A percentile compares a stretch with the other conserved stretches of the same genome.
phyloP scores from a whole-genome alignment of 2,797 vertebrate species.

The Enteromius unitaeniatus region DNA sequence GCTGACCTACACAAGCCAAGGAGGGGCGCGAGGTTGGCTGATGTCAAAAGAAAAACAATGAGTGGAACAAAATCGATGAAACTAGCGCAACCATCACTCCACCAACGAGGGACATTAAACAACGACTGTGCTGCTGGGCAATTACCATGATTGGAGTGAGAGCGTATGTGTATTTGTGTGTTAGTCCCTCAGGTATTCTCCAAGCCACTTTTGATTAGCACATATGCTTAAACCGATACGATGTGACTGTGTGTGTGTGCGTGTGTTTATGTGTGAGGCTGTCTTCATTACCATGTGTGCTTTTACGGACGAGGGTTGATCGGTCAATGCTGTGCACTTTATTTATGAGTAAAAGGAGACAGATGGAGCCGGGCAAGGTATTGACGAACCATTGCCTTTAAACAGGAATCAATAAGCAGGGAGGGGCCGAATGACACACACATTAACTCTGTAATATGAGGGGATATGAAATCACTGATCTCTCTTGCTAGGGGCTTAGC shows the following conservation, averaged over 20 bases:
- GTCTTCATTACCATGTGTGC: constrained; percentile 93
- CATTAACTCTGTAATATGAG: constrained; percentile 78
- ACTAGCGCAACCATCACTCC: constrained; percentile 72
- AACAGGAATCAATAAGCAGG: constrained; percentile 83
- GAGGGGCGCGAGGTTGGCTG: constrained; percentile 12
- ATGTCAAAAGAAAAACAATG: constrained; percentile 41
- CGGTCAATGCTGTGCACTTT: constrained; percentile 93
- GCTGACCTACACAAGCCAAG: constrained; percentile 74
- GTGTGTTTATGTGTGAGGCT: constrained; percentile 67
- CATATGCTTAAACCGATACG: constrained; percentile 54
- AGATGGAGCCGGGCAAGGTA: constrained; percentile 86
- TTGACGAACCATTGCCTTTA: constrained; percentile 92
- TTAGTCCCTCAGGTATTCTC: constrained; percentile 34
- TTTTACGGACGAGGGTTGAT: constrained; percentile 89
- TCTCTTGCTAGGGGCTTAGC: constrained; percentile 42
- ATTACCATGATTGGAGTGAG: constrained; percentile 81
- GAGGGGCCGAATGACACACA: constrained; percentile 72
- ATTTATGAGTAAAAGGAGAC: constrained; percentile 98
- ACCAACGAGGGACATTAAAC: constrained; percentile 78
- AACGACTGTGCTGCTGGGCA: constrained; percentile 75
- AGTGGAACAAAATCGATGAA: constrained; percentile 73
- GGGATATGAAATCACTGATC: constrained; percentile 74
- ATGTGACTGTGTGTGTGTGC: background rate
- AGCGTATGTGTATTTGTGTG: constrained; percentile 45
- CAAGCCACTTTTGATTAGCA: constrained; percentile 57